Base-by-base conservation (phyloP, 2,113 vertebrate genomes). In the Nothoprocta perdicaria region DNA sequence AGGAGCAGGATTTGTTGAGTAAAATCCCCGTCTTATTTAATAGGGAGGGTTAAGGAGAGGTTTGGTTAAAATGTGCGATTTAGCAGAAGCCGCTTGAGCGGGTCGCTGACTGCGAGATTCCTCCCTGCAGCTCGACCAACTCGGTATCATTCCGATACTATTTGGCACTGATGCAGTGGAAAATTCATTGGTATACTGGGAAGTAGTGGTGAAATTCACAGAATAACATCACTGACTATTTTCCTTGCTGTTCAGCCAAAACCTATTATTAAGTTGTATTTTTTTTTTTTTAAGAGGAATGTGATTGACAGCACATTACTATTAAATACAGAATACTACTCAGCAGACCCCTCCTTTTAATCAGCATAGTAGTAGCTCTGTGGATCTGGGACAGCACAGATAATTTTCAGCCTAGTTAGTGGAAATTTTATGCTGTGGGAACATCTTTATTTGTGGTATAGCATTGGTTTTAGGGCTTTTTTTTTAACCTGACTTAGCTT, bases 221-320 rank as follows among this genome's bases (percentile, higher is more conserved):
- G 52, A 74, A 72, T 91, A 90, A 86, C 69, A 80, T 91, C 68
- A 57, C 65, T 68, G 76, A 95, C 67, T 89, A 78, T 88, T 95
- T 96, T 96, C 83, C 85, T 88, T 91, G 73, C 83, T 71, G 41
- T 88, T 83, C 92, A 83, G 92, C 94, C 94, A 95, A 95, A 92
- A 88, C 43, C 41, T 91, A 43, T 91, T 89, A 91, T 65, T 88
- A 94, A 95, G 76, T 83, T 90, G 78, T 71, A 75, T 85, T 73
- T 48, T 22, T 46, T 48, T 22, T 46, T 48, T 48, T 48, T 48
- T 86, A 92, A 92, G 89, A 88, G 27, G 2, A 95, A 86, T 95
- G 83, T 83, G 92, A 91, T 86, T 71, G 79, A 88, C 83, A 67
- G 73, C 67, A 69, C 53, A 23, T 89, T 91, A 16, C 57, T 86